Base-by-base conservation (phyloP, 2,113 vertebrate species). In the Hypocryptadius cinnamomeus region DNA sequence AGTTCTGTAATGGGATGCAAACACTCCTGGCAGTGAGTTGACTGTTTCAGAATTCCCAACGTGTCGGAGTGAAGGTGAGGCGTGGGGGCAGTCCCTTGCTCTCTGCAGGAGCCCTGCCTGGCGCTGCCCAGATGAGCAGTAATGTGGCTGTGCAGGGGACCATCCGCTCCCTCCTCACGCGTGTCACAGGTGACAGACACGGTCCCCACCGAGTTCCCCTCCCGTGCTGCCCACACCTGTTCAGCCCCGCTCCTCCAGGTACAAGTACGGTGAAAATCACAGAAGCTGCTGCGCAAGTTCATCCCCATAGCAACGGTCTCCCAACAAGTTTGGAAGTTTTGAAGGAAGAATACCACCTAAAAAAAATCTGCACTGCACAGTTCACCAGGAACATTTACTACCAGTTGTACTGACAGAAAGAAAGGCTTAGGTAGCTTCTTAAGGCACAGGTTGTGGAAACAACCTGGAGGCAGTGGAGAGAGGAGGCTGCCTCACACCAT, bases 181-280 rank as follows among this genome's bases (percentile, higher is more conserved):
- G 48, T 76, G 80, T 61, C 85, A 15, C 24, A 83, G 64, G 76
- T 48, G 71, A 92, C 5, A 59, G 72, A 77, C 31, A 44, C 22
- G 0, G 76, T 70, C 35, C 25, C 59, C 23, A 5, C 42, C 2
- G 6, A 73, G 71, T 1, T 15, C 12, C 44, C 37, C 35, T 59
- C 81, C 9, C 0, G 0, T 60, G 82, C 86, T 96, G 48, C 84
- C 56, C 69, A 11, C n/a, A 10, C 5, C 72, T 47, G 48, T 4
- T 57, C 30, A 19, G 19, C 17, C 40, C 42, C 1, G 0, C 44
- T 80, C 79, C 68, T 83, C 66, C 61, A 42, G 50, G 22, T 40
- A 40, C 45, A 14, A 24, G 42, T 0, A 35, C 0, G 0, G 59
- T 2, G 37, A 66, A 47, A 70, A 57, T 1, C 13, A 8, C 47